Percentiles rank a stretch among this genome's conserved stretches.
Evolutionary conservation across 2,888 invertebrate genomes (phyloP).

Genomic region (Tanytarsus gracilentus): DNA sequence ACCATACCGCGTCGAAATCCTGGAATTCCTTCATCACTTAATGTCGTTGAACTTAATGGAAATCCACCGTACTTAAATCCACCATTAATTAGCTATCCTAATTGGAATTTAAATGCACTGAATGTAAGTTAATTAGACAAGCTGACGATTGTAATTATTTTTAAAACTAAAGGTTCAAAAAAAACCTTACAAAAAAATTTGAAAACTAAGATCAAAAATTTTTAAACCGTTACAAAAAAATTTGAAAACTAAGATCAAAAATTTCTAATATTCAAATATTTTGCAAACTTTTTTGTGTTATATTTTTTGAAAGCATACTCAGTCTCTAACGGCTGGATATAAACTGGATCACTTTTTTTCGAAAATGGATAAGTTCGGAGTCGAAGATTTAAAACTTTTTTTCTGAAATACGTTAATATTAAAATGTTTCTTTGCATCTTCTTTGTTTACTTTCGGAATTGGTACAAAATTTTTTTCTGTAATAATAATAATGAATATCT

Average conservation of each 20-base stretch:
- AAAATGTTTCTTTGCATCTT: too few species aligned
- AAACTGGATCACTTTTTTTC: too few species aligned
- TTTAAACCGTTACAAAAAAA: neutral
- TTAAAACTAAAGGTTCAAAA: neutral
- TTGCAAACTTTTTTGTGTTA: too few species aligned
- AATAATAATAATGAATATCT: too few species aligned
- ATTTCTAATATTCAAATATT: too few species aligned
- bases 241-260: neutral
- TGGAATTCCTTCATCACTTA: slow-evolving; percentile 51
- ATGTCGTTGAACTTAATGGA: slow-evolving; percentile 41
- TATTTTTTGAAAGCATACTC: too few species aligned
- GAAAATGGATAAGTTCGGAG: too few species aligned
- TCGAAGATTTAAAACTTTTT: too few species aligned
- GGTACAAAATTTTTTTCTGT: too few species aligned
- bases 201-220: neutral
- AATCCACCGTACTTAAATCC: slow-evolving; percentile 12
- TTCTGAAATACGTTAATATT: too few species aligned
- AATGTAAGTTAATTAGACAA: slow-evolving; percentile 30
- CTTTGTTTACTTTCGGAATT: too few species aligned
- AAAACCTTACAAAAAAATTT: neutral
- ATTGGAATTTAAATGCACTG: slow-evolving; percentile 37
- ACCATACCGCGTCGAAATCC: slow-evolving; percentile 3
- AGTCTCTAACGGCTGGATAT: too few species aligned
- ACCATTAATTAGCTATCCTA: slow-evolving; percentile 38
- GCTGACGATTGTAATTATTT: neutral